Percentiles rank a stretch among this genome's conserved stretches.
phyloP scores from a whole-genome alignment of 2,797 vertebrate genomes.

The Labroides dimidiatus region DNA sequence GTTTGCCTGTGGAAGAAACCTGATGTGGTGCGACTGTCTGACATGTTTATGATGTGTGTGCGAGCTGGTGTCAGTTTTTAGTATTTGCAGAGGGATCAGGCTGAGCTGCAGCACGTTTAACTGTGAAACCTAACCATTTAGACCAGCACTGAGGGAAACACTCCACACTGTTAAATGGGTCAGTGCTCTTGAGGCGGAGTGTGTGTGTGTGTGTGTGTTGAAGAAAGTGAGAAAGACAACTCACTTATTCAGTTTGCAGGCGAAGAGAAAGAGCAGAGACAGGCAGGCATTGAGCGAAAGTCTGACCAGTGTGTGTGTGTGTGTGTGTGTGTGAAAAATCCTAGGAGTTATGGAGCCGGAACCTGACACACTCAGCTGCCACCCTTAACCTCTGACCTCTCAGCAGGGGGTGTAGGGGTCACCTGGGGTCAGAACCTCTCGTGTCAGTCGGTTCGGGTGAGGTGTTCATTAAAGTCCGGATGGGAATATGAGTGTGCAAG shows the following conservation, averaged over 20 bases:
- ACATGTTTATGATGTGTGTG: constrained; percentile 18
- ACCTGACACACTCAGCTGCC: constrained; percentile 63
- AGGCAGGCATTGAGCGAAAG: constrained; percentile 25
- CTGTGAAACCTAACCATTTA: constrained; percentile 39
- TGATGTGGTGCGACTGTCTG: constrained; percentile 2
- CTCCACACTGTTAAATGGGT: constrained; percentile 47
- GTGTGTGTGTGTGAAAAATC: not conserved
- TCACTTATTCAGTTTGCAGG: constrained; percentile 17
- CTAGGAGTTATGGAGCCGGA: constrained; percentile 55
- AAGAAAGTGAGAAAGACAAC: constrained; percentile 18
- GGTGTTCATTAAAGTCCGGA: constrained; percentile 55
- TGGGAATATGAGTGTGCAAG: constrained; percentile 2
- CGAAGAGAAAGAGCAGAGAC: constrained; percentile 2
- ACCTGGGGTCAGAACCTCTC: constrained; percentile 50
- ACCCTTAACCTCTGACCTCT: constrained; percentile 66
- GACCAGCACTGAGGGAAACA: constrained; percentile 37
- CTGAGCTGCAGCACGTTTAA: not conserved
- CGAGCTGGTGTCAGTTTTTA: constrained; percentile 12
- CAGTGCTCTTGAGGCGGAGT: constrained; percentile 15
- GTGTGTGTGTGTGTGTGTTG: constrained; percentile 8
- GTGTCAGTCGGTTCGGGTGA: constrained; percentile 38
- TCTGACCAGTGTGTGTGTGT: constrained; percentile 20
- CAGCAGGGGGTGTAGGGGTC: constrained; percentile 51
- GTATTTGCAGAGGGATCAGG: not conserved
- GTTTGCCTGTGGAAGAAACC: not conserved